phyloP scores from a whole-genome alignment of 2,888 invertebrate species.

The Polyploca ridens region DNA sequence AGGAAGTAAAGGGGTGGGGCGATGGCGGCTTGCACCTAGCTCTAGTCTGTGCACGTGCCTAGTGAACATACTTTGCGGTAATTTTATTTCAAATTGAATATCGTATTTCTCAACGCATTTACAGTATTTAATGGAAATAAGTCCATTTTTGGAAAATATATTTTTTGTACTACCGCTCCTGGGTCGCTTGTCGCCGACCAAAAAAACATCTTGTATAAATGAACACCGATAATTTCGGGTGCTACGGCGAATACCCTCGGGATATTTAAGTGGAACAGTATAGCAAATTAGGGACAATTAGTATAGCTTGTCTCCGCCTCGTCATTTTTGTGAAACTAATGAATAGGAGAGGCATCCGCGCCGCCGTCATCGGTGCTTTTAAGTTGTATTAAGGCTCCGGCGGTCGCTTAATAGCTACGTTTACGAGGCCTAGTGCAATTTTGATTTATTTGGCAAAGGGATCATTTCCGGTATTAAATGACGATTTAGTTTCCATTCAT shows the following conservation, averaged over 20 bases:
- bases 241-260: background rate
- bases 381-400: conserved; percentile 53
- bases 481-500: conserved; percentile 60
- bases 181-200: no score
- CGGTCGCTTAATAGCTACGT: conserved; percentile 55
- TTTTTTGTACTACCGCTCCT: no score
- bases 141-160: no score
- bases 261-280: conserved; percentile 15
- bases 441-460: conserved; percentile 77
- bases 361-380: conserved; percentile 57
- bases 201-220: no score
- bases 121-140: no score
- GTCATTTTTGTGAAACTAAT: conserved; percentile 59
- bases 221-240: background rate
- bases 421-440: conserved; percentile 67
- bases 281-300: conserved; percentile 58
- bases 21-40: no score
- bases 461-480: conserved; percentile 78
- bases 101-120: no score
- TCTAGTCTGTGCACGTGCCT: no score
- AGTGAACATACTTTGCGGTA: no score
- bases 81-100: no score
- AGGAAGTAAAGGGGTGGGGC: no score
- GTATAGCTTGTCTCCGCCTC: conserved; percentile 47
- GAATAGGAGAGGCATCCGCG: conserved; percentile 50